Conservation (phyloP, 2,113 vertebrate genomes). For the Hydropotes inermis region DNA sequence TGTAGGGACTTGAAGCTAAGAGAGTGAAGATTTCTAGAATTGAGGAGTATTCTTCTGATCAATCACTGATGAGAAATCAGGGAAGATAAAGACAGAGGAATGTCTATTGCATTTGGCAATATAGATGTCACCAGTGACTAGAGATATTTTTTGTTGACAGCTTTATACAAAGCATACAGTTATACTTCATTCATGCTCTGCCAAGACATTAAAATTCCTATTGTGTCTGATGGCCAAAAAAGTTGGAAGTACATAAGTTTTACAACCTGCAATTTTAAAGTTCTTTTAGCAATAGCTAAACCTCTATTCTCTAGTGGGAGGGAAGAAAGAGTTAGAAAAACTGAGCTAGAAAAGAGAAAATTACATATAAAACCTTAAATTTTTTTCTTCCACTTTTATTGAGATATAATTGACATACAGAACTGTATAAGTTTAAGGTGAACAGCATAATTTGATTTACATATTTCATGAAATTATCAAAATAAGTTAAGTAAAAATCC, state of each 20-base stretch:
- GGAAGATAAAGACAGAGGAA: neutral
- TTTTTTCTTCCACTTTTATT: neutral
- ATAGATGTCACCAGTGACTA: neutral
- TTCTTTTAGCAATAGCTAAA: neutral
- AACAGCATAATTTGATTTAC: neutral
- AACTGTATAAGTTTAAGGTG: neutral
- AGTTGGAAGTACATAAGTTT: neutral
- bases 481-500: neutral
- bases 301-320: neutral
- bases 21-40: neutral
- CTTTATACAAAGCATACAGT: neutral
- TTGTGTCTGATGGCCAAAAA: neutral
- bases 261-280: neutral
- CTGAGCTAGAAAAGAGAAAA: neutral
- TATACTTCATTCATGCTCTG: neutral
- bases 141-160: neutral
- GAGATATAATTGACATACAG: neutral
- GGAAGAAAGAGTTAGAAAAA: neutral
- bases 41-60: neutral
- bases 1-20: neutral
- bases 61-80: neutral
- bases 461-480: neutral
- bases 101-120: neutral
- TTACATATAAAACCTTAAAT: neutral
- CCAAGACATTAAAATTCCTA: neutral